Evolutionary conservation across 2,888 invertebrate species (phyloP), one percentile per base, ranked within the genome.

Genomic region (Philhelius pedissequus): DNA sequence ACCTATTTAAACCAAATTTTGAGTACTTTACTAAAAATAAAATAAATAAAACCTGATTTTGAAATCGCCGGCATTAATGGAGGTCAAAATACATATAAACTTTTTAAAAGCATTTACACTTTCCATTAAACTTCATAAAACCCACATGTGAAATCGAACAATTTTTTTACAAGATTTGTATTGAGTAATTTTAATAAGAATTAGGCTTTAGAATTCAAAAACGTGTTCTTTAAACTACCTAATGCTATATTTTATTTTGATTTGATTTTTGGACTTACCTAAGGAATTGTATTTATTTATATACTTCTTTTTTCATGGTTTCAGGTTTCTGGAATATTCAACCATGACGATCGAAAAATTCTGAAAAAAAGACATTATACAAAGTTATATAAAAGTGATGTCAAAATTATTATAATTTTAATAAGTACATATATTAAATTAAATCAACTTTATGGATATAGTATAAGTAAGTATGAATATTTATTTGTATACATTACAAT

Each of bases 251-350:
- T 2, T 45, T 9, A 0, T 22, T 22, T 48, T 48, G 1, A 13
- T 48, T 48, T 22, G 18, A 45, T 45, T 45, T 45, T 45, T 48
- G 13, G 13, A 22, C 13, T 48, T 13, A 48, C 13, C 22, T 48
- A 20, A 20, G 13, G 5, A 43, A 3, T 32, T 4, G 13, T 11
- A 4, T 11, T 4, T 25, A 8, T 22, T 35, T 22, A 22, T 58
- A 4, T 35, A 13, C 8, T 56, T 22, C 20, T 13, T 38, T 22
- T 58, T n/a, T 30, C 8, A 25, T 32, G 1, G 2, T 60, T 64
- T 48, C 48, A 64, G 64, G 64, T 64, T 64, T 32, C 32, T 64
- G 45, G 45, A 64, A 48, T 48, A 64, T 48, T 48, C 32, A 64
- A 64, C 64, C 64, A 48, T 64, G 64, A 64, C 64, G 6, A 45